Evolutionary conservation across 2,797 vertebrate genomes (phyloP).

Genomic region (Pygocentrus nattereri): DNA sequence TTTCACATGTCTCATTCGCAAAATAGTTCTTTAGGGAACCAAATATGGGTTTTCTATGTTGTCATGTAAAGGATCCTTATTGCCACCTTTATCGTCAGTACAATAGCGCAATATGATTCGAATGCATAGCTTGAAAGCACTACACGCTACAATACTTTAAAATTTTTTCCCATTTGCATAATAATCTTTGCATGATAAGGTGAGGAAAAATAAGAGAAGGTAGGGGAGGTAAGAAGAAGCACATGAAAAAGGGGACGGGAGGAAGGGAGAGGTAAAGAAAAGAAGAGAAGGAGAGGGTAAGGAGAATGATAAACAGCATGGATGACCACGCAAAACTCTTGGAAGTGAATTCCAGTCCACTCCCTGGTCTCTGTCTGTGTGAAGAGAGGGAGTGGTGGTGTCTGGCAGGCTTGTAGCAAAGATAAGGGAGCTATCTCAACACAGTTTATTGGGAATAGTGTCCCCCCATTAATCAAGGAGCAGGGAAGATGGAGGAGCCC

Average conservation of each 20-base stretch:
- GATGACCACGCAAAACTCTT: slow-evolving; percentile 31
- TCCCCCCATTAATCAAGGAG: slow-evolving; percentile 62
- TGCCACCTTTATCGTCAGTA: no score
- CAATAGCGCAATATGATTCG: no score
- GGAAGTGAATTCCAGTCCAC: slow-evolving; percentile 30
- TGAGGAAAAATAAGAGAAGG: neutral
- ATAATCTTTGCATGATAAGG: slow-evolving; percentile 15
- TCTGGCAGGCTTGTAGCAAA: slow-evolving; percentile 57
- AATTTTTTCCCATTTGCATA: neutral
- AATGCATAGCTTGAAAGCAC: no score
- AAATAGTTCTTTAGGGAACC: no score
- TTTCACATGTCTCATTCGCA: no score
- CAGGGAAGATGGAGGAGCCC: slow-evolving; percentile 69
- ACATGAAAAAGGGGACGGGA: neutral
- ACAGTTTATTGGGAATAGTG: slow-evolving; percentile 61
- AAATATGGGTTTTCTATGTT: no score
- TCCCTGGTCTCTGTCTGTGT: slow-evolving; percentile 9
- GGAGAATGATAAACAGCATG: slow-evolving; percentile 30
- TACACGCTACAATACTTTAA: neutral
- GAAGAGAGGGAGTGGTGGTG: slow-evolving; percentile 27
- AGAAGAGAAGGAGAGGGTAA: slow-evolving; percentile 10
- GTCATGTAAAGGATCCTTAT: no score
- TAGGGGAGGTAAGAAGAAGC: slow-evolving; percentile 23
- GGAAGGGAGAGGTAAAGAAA: slow-evolving; percentile 23
- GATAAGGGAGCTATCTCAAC: slow-evolving; percentile 60